phyloP scores from a whole-genome alignment of 2,888 invertebrate genomes.

The Hydroisotoma schaefferi region DNA sequence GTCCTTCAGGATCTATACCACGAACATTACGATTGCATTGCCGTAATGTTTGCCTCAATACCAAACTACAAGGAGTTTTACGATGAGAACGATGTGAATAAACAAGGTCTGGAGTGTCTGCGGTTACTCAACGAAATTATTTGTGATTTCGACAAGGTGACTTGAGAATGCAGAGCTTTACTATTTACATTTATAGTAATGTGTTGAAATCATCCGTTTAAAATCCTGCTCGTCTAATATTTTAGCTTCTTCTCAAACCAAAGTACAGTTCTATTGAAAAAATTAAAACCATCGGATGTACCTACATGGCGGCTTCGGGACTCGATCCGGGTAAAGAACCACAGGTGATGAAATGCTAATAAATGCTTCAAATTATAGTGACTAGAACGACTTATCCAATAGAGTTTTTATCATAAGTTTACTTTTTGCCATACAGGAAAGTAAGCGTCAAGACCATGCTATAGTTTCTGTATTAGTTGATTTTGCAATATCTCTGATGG shows the following conservation, averaged over 20 bases:
- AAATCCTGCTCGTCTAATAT: no score
- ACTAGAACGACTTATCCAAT: neutral
- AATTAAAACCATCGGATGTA: conserved; percentile 97
- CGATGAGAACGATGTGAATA: conserved; percentile 93
- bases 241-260: conserved; percentile 80
- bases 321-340: conserved; percentile 48
- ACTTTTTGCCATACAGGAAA: conserved; percentile 58
- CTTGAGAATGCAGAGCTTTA: neutral
- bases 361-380: no score
- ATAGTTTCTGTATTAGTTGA: conserved; percentile 88
- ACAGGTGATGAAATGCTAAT: no score
- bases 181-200: neutral
- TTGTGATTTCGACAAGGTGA: conserved; percentile 94
- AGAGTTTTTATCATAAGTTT: neutral
- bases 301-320: conserved; percentile 97
- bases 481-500: conserved; percentile 88
- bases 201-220: neutral
- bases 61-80: conserved; percentile 98
- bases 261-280: conserved; percentile 96
- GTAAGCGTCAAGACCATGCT: conserved; percentile 74
- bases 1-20: conserved; percentile 88
- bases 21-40: conserved; percentile 86
- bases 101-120: conserved; percentile 91
- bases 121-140: conserved; percentile 94
- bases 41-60: conserved; percentile 97